Base-by-base conservation (phyloP, 2,888 invertebrate genomes). In the Masnerella sp. region DNA sequence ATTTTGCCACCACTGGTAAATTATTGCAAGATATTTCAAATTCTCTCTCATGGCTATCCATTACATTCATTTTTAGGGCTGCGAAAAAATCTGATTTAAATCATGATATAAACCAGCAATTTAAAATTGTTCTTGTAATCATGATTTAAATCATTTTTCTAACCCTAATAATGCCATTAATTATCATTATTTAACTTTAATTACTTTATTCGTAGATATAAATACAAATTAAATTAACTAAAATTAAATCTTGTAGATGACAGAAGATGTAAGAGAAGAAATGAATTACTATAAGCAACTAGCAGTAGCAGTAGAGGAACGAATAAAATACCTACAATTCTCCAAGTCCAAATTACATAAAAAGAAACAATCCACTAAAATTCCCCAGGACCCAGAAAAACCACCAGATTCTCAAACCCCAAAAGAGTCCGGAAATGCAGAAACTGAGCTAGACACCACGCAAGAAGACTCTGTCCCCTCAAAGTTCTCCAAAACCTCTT, bases 1-100 rank as follows among this genome's bases (percentile, higher is more conserved):
- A 91, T 95, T 76, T 89, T 95, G 73, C 94, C 94, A 54, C 94
- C 95, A 43, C 87, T 94, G 88, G 94, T 94, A 89, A 90, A 90
- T 89, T 74, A 20, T 20, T 34, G n/a, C n/a, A n/a, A n/a, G n/a
- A n/a, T n/a, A n/a, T n/a, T n/a, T n/a, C n/a, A n/a, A n/a, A n/a
- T n/a, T n/a, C n/a, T n/a, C n/a, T n/a, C n/a, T n/a, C n/a, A n/a
- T n/a, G n/a, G n/a, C n/a, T n/a, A n/a, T n/a, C n/a, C n/a, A n/a
- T n/a, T n/a, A n/a, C n/a, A n/a, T n/a, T n/a, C n/a, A n/a, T n/a
- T n/a, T n/a, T n/a, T n/a, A n/a, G n/a, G n/a, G n/a, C n/a, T n/a
- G n/a, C n/a, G n/a, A n/a, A n/a, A n/a, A n/a, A n/a, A n/a, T n/a
- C n/a, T n/a, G n/a, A n/a, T n/a, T n/a, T n/a, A n/a, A n/a, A n/a